Conservation (phyloP, 1,140 invertebrate species). For the Aradophagus sp. region DNA sequence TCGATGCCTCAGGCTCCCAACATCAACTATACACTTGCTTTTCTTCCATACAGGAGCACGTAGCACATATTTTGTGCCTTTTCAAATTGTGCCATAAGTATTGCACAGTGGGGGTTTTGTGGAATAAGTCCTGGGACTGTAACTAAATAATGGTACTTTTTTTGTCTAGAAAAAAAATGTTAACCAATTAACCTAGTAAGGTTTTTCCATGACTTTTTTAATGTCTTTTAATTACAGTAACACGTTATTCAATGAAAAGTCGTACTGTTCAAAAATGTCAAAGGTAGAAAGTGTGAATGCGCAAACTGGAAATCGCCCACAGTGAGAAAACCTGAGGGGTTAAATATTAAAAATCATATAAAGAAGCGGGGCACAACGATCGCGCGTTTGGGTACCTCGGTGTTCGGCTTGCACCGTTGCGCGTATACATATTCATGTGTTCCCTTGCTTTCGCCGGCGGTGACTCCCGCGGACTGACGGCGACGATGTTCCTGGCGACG, state of each 20-base stretch:
- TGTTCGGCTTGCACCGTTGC: slow-evolving; percentile 55
- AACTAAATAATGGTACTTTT: too few species aligned
- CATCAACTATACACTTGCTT: slow-evolving; percentile 45
- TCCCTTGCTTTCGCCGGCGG: slow-evolving; percentile 53
- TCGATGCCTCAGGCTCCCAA: slow-evolving; percentile 49
- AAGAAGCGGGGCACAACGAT: slow-evolving; percentile 69
- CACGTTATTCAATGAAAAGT: too few species aligned
- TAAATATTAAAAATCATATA: slow-evolving; percentile 73
- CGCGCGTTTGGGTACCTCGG: too few species aligned
- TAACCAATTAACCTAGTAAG: too few species aligned
- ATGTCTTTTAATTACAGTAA: too few species aligned
- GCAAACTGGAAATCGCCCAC: slow-evolving; percentile 15
- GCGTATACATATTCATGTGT: slow-evolving; percentile 66
- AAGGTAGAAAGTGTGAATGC: slow-evolving; percentile 33
- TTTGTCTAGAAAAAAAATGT: too few species aligned
- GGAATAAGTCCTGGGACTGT: too few species aligned
- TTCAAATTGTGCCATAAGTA: slow-evolving; percentile 41
- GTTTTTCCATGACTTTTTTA: too few species aligned
- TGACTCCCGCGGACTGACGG: slow-evolving; percentile 53
- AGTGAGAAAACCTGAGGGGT: slow-evolving; percentile 67
- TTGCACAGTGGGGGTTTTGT: slow-evolving; percentile 13
- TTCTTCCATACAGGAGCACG: slow-evolving; percentile 49
- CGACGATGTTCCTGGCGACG: slow-evolving; percentile 58
- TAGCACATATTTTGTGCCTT: slow-evolving; percentile 42
- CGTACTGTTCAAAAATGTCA: too few species aligned